Percentiles rank a stretch among this genome's conserved stretches.
phyloP scores from a whole-genome alignment of 2,113 vertebrate species.

The Daboia siamensis region DNA sequence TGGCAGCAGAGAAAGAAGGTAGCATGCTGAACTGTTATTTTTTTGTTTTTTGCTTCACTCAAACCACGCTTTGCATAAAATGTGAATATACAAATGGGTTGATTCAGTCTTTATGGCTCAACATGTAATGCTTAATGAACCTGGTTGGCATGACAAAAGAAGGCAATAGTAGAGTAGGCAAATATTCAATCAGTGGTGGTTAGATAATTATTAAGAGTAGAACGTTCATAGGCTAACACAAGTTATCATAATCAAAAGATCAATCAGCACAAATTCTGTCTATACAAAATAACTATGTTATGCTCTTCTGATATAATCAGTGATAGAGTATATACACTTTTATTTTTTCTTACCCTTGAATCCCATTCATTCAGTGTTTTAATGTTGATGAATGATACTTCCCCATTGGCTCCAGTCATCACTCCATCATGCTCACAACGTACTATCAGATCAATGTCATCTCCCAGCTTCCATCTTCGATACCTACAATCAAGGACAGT shows the following conservation, averaged over 20 bases:
- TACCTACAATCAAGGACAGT: constrained; percentile 71
- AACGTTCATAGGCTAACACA: rapidly evolving
- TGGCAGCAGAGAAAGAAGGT: neutral
- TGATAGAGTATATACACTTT: neutral
- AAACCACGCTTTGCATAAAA: neutral
- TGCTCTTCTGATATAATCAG: neutral
- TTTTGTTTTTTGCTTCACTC: neutral
- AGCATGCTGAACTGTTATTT: neutral
- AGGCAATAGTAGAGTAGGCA: neutral
- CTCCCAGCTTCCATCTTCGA: constrained; percentile 96
- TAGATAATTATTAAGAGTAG: rapidly evolving
- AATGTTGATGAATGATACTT: constrained; percentile 97
- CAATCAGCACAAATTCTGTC: rapidly evolving
- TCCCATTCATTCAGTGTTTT: constrained; percentile 99
- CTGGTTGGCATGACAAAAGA: neutral
- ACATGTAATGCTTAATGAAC: neutral
- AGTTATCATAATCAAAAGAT: rapidly evolving
- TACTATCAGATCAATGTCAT: constrained; percentile 96
- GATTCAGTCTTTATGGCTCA: neutral
- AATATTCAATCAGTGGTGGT: neutral
- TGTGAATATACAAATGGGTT: neutral
- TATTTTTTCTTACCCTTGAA: constrained; percentile 82
- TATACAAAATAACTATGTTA: neutral
- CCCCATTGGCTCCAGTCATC: constrained; percentile 96
- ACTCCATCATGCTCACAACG: constrained; percentile 96